Base-by-base conservation (phyloP, 2,888 invertebrate species). In the Shargacucullia verbasci region DNA sequence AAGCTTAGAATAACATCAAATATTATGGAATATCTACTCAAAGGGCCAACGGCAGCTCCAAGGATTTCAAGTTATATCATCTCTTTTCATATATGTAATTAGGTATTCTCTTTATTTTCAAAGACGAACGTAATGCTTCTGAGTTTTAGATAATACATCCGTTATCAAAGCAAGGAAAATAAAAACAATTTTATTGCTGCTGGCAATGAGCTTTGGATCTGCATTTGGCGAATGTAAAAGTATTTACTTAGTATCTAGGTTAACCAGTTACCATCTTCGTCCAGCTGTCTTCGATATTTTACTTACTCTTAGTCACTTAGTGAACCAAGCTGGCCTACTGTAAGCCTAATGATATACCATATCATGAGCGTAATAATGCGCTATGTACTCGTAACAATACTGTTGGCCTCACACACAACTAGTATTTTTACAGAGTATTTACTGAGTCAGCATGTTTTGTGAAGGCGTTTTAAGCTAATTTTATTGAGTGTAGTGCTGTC, bases 381-480 rank as follows among this genome's bases (percentile, higher is more conserved):
- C 80, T 73, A 68, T 83, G 56, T 54, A 53, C 65, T 47, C 63
- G 64, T 58, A 75, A 75, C 48, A 75, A 75, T 70, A 77, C 59
- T 58, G 57, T 74, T 62, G 59, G 38, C 11, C 13, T 34, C 27
- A 20, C 40, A 37, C 44, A 43, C 74, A 64, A 77, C 59, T 43
- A 60, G 57, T 59, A 54, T 76, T 78, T 39, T 72, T 75, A 70
- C 65, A 47, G 58, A 70, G 67, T 41, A 13, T 20, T 41, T 39
- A 48, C 46, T 59, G 70, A 70, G 79, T 76, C 79, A 83, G 84
- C 83, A 82, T 88, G 84, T 87, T 59, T 82, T 70, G 85, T 87
- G 85, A 83, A 83, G 83, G 87, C 88, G 76, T 81, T 80, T 75
- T 64, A 91, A 91, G 91, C 91, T 86, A 84, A 78, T 81, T 74